Evolutionary conservation across 30 jellyfish, hydroid and myxozoan species (phyloP), one percentile per base, ranked within the genome.

Genomic region (Turritopsis rubra): DNA sequence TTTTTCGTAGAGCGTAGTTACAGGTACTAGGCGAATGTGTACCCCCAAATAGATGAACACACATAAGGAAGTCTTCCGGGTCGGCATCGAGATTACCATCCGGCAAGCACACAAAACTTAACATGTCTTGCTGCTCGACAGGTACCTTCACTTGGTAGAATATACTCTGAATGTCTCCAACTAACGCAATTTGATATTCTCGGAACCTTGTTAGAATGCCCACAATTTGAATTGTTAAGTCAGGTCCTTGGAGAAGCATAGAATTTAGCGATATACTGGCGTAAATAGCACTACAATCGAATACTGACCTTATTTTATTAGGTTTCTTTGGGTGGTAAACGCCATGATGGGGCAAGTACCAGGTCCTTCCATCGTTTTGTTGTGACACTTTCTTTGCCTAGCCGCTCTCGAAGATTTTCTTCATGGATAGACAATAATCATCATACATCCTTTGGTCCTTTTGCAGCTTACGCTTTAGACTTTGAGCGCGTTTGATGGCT

Each of bases 341-440:
- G 23, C 71, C 79, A 71, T n/a, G 96, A 53, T 89, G 96, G 1
- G 94, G 96, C 30, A 89, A 60, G 80, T 84, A 89, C 96, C 96
- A 86, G 17, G 88, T 68, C 25, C 5, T 65, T 75, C 83, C 83
- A 0, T 26, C 52, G 1, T 29, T 0, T 0, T 18, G 21, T 23
- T 23, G 1, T 1, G 24, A 0, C 13, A 41, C 83, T 73, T 52
- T 75, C 31, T 83, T 16, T n/a, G 91, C 91, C 0, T 75, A 84
- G 9, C 65, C 54, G 18, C 24, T 74, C 18, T 74, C 82, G 0
- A 74, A 13, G 82, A 74, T 26, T 26, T 26, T 74, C 26, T 74
- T 74, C 82, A 74, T 74, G 60, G 0, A 74, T 0, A 71, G 18
- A 1, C 72, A 16, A 23, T 74, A 74, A 29, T 4, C 80, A 25